Evolutionary conservation across 2,888 invertebrate genomes (phyloP).

Genomic region (Drosophila macrothrix): DNA sequence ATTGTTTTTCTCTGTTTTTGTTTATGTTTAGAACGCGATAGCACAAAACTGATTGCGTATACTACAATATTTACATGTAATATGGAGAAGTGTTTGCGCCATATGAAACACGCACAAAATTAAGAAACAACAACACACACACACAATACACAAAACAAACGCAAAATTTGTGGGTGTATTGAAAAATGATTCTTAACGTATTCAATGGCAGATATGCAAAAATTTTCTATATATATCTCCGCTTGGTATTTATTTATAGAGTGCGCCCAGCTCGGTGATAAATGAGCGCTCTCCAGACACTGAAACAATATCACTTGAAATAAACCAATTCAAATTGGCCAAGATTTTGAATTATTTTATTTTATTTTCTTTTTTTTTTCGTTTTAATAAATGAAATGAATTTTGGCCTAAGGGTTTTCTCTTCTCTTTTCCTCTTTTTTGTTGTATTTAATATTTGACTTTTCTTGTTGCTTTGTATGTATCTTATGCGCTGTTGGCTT

Average conservation of each 20-base stretch:
- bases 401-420: slow-evolving; percentile 4
- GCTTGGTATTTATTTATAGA: slow-evolving; percentile 36
- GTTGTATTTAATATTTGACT: slow-evolving; percentile 11
- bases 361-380: slow-evolving; percentile 22
- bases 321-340: slow-evolving; percentile 40
- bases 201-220: slow-evolving; percentile 29
- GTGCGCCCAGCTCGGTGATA: slow-evolving; percentile 29
- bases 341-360: slow-evolving; percentile 24
- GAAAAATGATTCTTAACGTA: neutral
- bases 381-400: slow-evolving; percentile 36
- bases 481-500: slow-evolving; percentile 62
- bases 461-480: slow-evolving; percentile 15
- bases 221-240: slow-evolving; percentile 11
- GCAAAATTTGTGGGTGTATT: slow-evolving; percentile 4
- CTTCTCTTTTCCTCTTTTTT: slow-evolving; percentile 29
- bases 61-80: slow-evolving; percentile 12
- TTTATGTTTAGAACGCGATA: slow-evolving; percentile 39
- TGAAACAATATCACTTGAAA: slow-evolving; percentile 50
- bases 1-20: slow-evolving; percentile 19
- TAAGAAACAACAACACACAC: slow-evolving; percentile 13
- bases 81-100: slow-evolving; percentile 38
- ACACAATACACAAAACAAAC: slow-evolving; percentile 17
- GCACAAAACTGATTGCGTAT: slow-evolving; percentile 31
- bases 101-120: slow-evolving; percentile 26
- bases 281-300: slow-evolving; percentile 43